Conservation (phyloP, 2,113 vertebrate species). For the Lagopus leucura region DNA sequence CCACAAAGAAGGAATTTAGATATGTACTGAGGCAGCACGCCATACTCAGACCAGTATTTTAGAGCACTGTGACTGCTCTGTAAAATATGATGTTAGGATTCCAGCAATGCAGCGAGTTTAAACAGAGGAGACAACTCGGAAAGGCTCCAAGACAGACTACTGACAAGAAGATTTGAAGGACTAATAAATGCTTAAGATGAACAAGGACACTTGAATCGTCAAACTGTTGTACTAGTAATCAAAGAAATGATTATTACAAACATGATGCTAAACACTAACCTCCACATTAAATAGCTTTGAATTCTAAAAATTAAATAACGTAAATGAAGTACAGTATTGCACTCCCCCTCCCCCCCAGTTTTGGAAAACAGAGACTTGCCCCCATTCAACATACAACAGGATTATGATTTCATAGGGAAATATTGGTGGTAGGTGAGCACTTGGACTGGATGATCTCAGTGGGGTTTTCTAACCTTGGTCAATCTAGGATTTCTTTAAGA, state of each 20-base stretch:
- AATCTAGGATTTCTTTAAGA: not conserved
- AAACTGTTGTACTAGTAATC: not conserved
- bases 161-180: not conserved
- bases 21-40: not conserved
- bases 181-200: not conserved
- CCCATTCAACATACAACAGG: not conserved
- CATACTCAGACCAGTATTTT: not conserved
- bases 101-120: not conserved
- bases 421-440: too few relatives aligned
- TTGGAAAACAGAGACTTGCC: not conserved
- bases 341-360: not conserved
- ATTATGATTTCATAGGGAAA: too few relatives aligned
- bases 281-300: not conserved
- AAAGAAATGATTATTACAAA: not conserved
- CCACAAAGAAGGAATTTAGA: not conserved
- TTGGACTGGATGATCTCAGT: too few relatives aligned
- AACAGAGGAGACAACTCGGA: not conserved
- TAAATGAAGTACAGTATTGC: not conserved
- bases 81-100: not conserved
- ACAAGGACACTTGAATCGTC: not conserved
- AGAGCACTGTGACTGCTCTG: not conserved
- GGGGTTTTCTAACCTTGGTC: too few relatives aligned
- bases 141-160: not conserved
- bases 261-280: not conserved
- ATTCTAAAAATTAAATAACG: not conserved